Conservation (phyloP, 2,797 vertebrate genomes). For the Macropus fuliginosus region DNA sequence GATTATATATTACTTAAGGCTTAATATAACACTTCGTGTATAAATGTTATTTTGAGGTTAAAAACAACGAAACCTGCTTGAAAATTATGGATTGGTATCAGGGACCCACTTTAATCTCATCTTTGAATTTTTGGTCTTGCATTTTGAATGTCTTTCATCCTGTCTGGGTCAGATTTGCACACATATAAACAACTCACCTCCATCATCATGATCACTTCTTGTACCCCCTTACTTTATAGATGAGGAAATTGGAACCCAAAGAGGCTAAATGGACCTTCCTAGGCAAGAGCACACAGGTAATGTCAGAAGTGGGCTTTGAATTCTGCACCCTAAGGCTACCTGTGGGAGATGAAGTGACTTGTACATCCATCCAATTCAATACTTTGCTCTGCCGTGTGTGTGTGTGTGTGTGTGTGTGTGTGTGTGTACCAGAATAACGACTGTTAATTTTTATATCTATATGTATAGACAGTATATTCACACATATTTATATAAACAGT, state of each 20-base stretch:
- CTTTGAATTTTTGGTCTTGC: conserved; percentile 37
- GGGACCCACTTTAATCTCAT: not conserved
- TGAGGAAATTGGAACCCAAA: not conserved
- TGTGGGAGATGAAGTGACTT: not conserved
- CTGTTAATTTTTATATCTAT: not conserved
- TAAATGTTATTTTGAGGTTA: conserved; percentile 19
- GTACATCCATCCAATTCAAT: not conserved
- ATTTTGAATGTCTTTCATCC: not conserved
- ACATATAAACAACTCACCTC: too few relatives aligned
- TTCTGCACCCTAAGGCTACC: not conserved
- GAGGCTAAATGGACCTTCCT: not conserved
- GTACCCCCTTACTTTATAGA: not conserved
- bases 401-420: not conserved
- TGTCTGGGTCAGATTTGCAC: not conserved
- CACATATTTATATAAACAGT: not conserved
- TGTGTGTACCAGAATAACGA: not conserved
- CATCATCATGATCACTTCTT: not conserved
- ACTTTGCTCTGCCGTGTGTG: not conserved
- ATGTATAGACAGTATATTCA: not conserved
- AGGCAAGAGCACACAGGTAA: not conserved
- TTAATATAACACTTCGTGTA: not conserved
- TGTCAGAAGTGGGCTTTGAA: not conserved
- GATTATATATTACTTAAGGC: conserved; percentile 52
- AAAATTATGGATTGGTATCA: not conserved
- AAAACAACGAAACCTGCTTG: conserved; percentile 27